Percentiles rank a stretch among this genome's conserved stretches.
These are phyloP conservation scores for Oreotragus oreotragus DNA, from an alignment of 2,113 vertebrate genomes.

Conservation along the genomic window DNA sequence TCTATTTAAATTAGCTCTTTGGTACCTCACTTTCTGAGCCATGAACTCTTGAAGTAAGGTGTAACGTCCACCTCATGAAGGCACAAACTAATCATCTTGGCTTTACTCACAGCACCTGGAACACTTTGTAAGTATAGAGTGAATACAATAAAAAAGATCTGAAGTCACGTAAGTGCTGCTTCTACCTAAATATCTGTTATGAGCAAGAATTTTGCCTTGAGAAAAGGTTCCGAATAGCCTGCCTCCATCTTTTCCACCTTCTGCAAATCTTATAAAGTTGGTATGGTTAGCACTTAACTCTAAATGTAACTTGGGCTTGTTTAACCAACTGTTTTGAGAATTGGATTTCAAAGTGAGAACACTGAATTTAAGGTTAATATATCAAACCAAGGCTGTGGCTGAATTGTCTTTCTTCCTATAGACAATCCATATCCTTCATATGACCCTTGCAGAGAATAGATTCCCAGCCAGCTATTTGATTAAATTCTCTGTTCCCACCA, in stretches of 20 bases:
- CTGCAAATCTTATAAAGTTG: background rate
- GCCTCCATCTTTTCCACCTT: background rate
- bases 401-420: background rate
- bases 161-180: background rate
- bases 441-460: background rate
- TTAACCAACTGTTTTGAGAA: conserved; percentile 16
- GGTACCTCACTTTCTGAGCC: background rate
- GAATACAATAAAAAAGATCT: background rate
- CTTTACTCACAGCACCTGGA: background rate
- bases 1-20: background rate
- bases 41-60: background rate
- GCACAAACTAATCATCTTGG: background rate
- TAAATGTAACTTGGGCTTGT: background rate
- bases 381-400: background rate
- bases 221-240: background rate
- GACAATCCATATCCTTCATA: background rate
- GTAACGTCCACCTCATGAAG: background rate
- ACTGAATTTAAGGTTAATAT: conserved; percentile 38
- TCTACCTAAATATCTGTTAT: background rate
- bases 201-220: background rate
- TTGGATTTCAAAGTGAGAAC: conserved; percentile 29
- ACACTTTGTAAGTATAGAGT: background rate
- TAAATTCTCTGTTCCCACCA: conserved; percentile 47
- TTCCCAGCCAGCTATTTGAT: conserved; percentile 27
- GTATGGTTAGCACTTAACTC: background rate